phyloP scores from a whole-genome alignment of 2,113 vertebrate genomes.

The Charina bottae region DNA sequence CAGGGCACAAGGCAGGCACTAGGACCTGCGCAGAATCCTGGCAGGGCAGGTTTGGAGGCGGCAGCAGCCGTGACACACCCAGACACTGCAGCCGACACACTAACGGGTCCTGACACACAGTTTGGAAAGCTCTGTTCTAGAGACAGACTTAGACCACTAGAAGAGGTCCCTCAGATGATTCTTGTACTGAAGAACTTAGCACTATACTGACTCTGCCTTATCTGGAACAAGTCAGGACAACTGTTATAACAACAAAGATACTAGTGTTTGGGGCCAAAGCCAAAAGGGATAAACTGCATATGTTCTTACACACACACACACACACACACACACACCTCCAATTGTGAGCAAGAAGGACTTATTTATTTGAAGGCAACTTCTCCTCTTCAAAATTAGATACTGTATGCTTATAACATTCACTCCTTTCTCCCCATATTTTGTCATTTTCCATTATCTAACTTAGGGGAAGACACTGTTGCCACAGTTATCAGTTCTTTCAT shows the following conservation, averaged over 20 bases:
- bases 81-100: too few species aligned
- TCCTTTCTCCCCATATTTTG: not conserved
- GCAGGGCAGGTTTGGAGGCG: too few species aligned
- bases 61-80: too few species aligned
- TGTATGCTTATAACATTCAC: not conserved
- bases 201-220: not conserved
- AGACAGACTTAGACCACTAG: not conserved
- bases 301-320: too few species aligned
- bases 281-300: not conserved
- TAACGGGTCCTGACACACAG: too few species aligned
- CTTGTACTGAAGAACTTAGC: not conserved
- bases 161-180: not conserved
- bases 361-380: not conserved
- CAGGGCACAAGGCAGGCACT: too few species aligned
- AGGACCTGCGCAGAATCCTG: too few species aligned
- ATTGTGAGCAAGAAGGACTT: not conserved
- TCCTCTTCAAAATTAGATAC: not conserved
- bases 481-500: not conserved
- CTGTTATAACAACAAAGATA: not conserved
- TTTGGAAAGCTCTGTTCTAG: too few species aligned
- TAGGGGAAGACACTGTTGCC: not conserved
- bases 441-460: not conserved
- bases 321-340: not conserved
- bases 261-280: not conserved
- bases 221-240: not conserved